Percentiles rank a stretch among this genome's conserved stretches.
These are phyloP conservation scores for Drosophila lacteicornis DNA, from an alignment of 1,140 invertebrate genomes.

Conservation along the genomic window DNA sequence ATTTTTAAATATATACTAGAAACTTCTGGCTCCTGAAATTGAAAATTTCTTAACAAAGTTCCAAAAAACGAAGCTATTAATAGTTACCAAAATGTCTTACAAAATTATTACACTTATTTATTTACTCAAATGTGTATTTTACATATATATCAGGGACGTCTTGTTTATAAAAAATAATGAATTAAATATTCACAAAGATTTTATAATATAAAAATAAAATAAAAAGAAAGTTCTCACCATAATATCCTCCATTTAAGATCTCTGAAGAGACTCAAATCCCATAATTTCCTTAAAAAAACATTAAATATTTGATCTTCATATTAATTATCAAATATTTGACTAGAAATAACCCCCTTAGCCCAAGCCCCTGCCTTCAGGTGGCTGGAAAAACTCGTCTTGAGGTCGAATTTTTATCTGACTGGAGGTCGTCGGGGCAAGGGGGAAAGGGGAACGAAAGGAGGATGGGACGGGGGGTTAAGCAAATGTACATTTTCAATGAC, in stretches of 20 bases:
- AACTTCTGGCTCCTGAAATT: too few relatives aligned
- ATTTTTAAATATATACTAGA: too few relatives aligned
- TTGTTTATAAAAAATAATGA: too few relatives aligned
- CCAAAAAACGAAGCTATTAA: too few relatives aligned
- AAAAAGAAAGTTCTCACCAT: too few relatives aligned
- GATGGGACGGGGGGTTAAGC: conserved; percentile 16
- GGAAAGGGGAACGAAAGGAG: background rate
- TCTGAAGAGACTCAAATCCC: background rate
- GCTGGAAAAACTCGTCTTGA: conserved; percentile 30
- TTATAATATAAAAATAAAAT: background rate
- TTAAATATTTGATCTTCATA: background rate
- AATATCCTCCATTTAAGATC: background rate
- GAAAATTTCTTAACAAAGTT: too few relatives aligned
- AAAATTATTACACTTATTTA: too few relatives aligned
- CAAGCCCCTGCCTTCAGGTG: background rate
- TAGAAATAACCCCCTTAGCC: background rate
- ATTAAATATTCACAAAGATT: too few relatives aligned
- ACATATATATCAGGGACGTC: too few relatives aligned
- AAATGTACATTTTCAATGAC: conserved; percentile 81
- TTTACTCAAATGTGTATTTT: too few relatives aligned
- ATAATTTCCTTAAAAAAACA: background rate
- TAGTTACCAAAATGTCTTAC: too few relatives aligned
- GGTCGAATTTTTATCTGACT: conserved; percentile 35
- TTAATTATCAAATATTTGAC: background rate
- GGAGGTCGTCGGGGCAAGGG: background rate